phyloP scores from a whole-genome alignment of 92 coral and sea anemone genomes.

The Heteractis magnifica region DNA sequence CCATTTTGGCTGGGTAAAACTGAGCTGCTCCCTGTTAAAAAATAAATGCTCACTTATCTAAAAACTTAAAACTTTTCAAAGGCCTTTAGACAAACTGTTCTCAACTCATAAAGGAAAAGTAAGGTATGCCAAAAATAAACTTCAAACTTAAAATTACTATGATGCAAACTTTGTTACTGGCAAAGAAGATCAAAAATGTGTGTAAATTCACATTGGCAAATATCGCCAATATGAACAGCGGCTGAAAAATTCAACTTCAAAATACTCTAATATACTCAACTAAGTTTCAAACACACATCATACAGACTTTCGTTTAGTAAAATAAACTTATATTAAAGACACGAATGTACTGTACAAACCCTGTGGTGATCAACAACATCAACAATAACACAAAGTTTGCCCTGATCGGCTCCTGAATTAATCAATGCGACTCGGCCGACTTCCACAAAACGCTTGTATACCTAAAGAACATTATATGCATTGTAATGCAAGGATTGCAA shows the following conservation, averaged over 20 bases:
- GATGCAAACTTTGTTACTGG: too few species aligned
- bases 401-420: slow-evolving; percentile 95
- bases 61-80: too few species aligned
- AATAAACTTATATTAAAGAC: not conserved
- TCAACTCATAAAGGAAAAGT: too few species aligned
- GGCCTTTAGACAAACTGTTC: too few species aligned
- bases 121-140: too few species aligned
- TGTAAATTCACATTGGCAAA: not conserved
- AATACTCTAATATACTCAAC: not conserved
- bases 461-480: slow-evolving; percentile 60
- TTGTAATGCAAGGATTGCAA: slow-evolving; percentile 23
- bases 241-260: not conserved
- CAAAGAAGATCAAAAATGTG: too few species aligned
- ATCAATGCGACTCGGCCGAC: slow-evolving; percentile 96
- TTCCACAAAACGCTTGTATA: slow-evolving; percentile 96
- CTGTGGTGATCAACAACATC: slow-evolving; percentile 96
- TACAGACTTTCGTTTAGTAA: not conserved
- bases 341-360: slow-evolving; percentile 48
- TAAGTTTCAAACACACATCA: not conserved
- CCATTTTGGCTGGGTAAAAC: too few species aligned
- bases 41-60: too few species aligned
- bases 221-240: not conserved
- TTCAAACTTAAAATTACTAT: too few species aligned
- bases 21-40: too few species aligned
- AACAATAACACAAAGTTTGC: slow-evolving; percentile 94